phyloP scores from a whole-genome alignment of 2,113 vertebrate species.

The Salvator merianae region DNA sequence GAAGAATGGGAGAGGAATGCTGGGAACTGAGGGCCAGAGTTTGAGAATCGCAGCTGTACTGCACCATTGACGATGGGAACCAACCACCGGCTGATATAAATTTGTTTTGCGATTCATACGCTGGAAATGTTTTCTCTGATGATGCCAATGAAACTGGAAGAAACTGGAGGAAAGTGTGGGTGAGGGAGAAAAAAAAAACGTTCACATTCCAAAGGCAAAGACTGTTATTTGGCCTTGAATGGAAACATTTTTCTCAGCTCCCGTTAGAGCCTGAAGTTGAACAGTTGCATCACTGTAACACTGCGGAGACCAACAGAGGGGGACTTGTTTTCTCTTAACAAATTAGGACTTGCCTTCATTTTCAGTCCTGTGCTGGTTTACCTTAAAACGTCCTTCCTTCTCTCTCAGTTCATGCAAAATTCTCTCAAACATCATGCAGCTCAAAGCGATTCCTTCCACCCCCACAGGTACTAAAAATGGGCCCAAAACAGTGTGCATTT shows the following conservation, averaged over 20 bases:
- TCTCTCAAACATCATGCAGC: slow-evolving; percentile 69
- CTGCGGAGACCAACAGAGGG: slow-evolving; percentile 49
- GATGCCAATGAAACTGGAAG: slow-evolving; percentile 37
- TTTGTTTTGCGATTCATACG: slow-evolving; percentile 21
- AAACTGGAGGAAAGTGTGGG: neutral
- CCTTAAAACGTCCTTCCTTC: slow-evolving; percentile 71
- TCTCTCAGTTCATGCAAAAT: slow-evolving; percentile 64
- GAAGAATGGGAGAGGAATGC: no score
- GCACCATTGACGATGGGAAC: neutral
- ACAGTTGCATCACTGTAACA: slow-evolving; percentile 13
- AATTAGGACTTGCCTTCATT: slow-evolving; percentile 54
- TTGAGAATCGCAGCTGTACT: no score
- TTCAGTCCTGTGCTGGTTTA: slow-evolving; percentile 64
- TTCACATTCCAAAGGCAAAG: slow-evolving; percentile 43
- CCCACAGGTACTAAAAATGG: slow-evolving; percentile 74
- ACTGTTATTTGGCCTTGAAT: slow-evolving; percentile 49
- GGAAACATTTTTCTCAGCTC: slow-evolving; percentile 41
- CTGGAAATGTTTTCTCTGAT: slow-evolving; percentile 26
- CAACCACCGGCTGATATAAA: neutral
- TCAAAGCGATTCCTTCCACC: slow-evolving; percentile 72
- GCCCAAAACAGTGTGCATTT: slow-evolving; percentile 73
- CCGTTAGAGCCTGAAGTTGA: slow-evolving; percentile 40
- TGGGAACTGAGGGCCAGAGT: neutral
- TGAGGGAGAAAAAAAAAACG: slow-evolving; percentile 16
- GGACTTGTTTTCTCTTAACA: slow-evolving; percentile 32